Evolutionary conservation across 2,888 invertebrate species (phyloP).

Genomic region (Malachius bipustulatus): DNA sequence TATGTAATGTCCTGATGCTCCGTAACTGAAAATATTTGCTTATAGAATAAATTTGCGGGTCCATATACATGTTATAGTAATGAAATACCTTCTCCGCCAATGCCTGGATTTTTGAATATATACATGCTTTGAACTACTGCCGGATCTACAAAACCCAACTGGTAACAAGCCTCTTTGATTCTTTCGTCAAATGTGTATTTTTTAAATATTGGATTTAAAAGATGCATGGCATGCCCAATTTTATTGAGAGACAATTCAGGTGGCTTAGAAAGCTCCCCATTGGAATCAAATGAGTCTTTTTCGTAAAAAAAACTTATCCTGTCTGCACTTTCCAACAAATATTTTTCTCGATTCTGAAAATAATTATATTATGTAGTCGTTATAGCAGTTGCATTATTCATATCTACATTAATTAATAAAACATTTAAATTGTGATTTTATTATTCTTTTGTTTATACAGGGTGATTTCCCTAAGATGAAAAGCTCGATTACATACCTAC

Average conservation of each 20-base stretch:
- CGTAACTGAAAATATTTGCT: too few relatives aligned
- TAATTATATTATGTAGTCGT: too few relatives aligned
- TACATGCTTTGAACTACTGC: slow-evolving; percentile 93
- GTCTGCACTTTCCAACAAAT: slow-evolving; percentile 85
- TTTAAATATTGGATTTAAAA: slow-evolving; percentile 66
- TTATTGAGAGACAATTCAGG: slow-evolving; percentile 59
- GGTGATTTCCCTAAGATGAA: too few relatives aligned
- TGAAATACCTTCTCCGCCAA: slow-evolving; percentile 79
- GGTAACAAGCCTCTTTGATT: slow-evolving; percentile 62
- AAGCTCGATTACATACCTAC: too few relatives aligned
- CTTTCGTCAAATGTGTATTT: slow-evolving; percentile 74
- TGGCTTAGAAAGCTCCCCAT: slow-evolving; percentile 62
- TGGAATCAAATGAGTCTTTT: slow-evolving; percentile 59
- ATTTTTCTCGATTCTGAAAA: slow-evolving; percentile 52
- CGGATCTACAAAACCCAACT: slow-evolving; percentile 65
- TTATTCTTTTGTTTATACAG: too few relatives aligned
- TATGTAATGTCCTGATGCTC: slow-evolving; percentile 84
- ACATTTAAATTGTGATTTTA: too few relatives aligned
- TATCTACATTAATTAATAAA: too few relatives aligned
- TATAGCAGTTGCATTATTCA: too few relatives aligned
- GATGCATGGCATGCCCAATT: slow-evolving; percentile 84
- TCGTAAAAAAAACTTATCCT: slow-evolving; percentile 91
- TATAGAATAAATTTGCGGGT: too few relatives aligned
- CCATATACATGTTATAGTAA: too few relatives aligned
- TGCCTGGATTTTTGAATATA: slow-evolving; percentile 89